Percentiles rank a stretch among this genome's conserved stretches.
Conservation (phyloP, 1,140 invertebrate species). For the Aphaenogaster ashmeadi region DNA sequence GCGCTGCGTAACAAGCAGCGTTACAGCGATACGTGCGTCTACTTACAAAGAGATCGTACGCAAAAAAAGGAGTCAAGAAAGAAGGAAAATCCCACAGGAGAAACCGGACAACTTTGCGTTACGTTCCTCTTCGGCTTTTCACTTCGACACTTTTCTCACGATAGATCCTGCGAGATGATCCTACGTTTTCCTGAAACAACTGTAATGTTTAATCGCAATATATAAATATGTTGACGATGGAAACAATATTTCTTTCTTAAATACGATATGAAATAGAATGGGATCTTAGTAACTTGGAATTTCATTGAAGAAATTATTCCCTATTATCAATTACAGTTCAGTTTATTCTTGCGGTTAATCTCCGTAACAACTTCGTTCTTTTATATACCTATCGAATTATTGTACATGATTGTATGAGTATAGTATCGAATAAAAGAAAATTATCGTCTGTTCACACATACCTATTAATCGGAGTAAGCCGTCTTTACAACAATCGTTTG, state of each 20-base stretch:
- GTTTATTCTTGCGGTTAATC: background rate
- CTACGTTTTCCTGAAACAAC: background rate
- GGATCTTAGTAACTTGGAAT: background rate
- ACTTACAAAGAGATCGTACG: conserved; percentile 74
- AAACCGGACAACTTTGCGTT: conserved; percentile 45
- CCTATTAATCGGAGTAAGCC: conserved; percentile 10
- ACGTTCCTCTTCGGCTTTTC: conserved; percentile 25
- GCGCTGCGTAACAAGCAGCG: conserved; percentile 78
- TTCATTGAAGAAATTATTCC: background rate
- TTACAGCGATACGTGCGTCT: conserved; percentile 78
- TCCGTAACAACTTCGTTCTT: background rate
- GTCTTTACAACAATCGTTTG: conserved; percentile 2
- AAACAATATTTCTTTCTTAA: background rate
- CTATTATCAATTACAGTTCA: background rate
- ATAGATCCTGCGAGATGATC: background rate
- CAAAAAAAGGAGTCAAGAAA: conserved; percentile 48
- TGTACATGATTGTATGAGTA: background rate
- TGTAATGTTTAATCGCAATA: conserved; percentile 5
- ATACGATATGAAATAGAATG: background rate
- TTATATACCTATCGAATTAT: background rate
- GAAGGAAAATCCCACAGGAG: conserved; percentile 73
- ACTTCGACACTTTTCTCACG: background rate
- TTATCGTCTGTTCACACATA: conserved; percentile 9
- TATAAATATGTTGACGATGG: background rate
- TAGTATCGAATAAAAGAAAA: background rate